These are phyloP conservation scores for Scomber japonicus DNA, from an alignment of 2,113 vertebrate genomes.

Conservation along the genomic window DNA sequence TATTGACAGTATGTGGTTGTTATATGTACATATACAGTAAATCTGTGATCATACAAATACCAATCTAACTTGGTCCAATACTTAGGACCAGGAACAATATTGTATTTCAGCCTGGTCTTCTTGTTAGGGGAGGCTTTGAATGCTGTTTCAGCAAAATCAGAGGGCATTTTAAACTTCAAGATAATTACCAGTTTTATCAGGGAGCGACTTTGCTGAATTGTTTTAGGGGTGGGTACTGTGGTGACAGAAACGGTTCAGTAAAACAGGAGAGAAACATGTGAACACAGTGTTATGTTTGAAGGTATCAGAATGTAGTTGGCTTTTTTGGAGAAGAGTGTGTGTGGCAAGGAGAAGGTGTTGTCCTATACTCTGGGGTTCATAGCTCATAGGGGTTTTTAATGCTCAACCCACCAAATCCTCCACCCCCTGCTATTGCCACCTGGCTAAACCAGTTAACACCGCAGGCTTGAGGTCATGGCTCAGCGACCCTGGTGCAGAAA, in stretches of 20 bases:
- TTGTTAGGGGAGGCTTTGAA: neutral
- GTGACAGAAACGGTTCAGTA: neutral
- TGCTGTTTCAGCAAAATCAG: neutral
- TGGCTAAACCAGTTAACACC: conserved; percentile 81
- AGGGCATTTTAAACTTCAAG: conserved; percentile 4
- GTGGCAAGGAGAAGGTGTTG: conserved; percentile 55
- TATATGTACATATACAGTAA: neutral
- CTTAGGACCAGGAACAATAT: neutral
- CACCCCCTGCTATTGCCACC: conserved; percentile 74
- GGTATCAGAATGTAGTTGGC: conserved; percentile 25
- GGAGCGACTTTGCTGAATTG: neutral
- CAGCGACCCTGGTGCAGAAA: conserved; percentile 64
- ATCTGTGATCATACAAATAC: conserved; percentile 3
- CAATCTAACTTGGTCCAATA: conserved; percentile 6
- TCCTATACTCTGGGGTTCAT: conserved; percentile 58
- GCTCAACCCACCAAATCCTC: conserved; percentile 58
- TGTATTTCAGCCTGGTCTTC: conserved; percentile 5
- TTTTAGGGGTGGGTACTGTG: neutral
- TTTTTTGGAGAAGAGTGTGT: conserved; percentile 29
- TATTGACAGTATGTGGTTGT: too few relatives aligned
- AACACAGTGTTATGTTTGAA: conserved; percentile 39
- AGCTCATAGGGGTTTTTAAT: conserved; percentile 63
- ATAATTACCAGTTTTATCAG: neutral
- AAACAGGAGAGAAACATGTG: conserved; percentile 23
- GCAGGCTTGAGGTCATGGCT: conserved; percentile 76